Conservation (phyloP, 92 coral and sea anemone species). For the Umimayanthus chanpuru region DNA sequence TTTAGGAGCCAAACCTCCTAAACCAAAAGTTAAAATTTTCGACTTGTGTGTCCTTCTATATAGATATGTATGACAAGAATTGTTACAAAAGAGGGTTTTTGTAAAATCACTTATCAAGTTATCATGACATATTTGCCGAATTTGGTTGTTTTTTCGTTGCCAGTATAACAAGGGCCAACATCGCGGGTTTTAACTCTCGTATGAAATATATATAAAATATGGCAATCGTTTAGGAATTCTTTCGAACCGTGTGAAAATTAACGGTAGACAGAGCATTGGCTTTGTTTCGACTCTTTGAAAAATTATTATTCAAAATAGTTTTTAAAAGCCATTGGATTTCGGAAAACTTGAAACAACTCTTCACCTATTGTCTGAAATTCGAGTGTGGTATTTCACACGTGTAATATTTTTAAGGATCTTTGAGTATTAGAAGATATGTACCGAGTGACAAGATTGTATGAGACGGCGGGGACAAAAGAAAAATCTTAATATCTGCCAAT, state of each 20-base stretch:
- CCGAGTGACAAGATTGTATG: not conserved
- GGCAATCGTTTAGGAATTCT: no score
- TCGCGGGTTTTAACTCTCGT: not conserved
- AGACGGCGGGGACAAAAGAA: not conserved
- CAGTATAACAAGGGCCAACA: not conserved
- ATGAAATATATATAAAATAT: no score
- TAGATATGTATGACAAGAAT: not conserved
- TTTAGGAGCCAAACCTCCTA: not conserved
- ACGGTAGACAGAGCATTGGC: no score
- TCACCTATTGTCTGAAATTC: not conserved
- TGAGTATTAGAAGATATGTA: not conserved
- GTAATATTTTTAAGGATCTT: slow-evolving; percentile 18
- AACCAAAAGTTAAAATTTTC: no score
- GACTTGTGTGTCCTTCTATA: not conserved
- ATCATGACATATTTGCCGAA: not conserved
- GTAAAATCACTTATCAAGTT: not conserved
- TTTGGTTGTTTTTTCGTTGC: not conserved
- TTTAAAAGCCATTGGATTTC: not conserved
- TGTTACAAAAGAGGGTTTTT: not conserved
- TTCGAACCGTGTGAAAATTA: not conserved
- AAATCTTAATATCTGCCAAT: not conserved
- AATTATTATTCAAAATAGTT: not conserved
- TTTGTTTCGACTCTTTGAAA: no score
- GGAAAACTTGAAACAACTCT: no score
- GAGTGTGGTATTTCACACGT: not conserved